Base-by-base conservation (phyloP, 1,140 invertebrate genomes). In the Bombus turneri region DNA sequence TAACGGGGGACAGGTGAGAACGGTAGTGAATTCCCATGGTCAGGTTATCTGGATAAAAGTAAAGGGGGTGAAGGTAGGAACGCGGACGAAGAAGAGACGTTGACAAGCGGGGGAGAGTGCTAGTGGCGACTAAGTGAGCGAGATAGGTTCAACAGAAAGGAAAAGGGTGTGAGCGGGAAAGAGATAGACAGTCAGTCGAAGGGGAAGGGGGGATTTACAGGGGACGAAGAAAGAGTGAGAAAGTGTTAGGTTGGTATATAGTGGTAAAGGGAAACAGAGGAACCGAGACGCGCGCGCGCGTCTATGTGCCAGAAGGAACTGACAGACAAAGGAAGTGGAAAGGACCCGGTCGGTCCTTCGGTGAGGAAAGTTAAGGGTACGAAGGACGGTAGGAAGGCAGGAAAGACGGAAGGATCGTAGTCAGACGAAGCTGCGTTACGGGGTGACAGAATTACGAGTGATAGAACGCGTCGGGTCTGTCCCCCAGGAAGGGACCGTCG, bases 401-500 rank as follows among this genome's bases (percentile, higher is more conserved):
- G 81, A 83, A 78, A 72, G 57, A 83, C 59, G 88, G 43, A 82
- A 82, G 82, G 82, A 64, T 84, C 75, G 75, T 68, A 37, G 64
- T 13, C 62, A 68, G 88, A 72, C 69, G n/a, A 81, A 69, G 62
- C 66, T 59, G 76, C 69, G 66, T 84, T 73, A 80, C 72, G 77
- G 68, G 80, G 71, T 64, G 71, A 78, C 83, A 64, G 72, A 66
- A 78, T 59, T 39, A 43, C 53, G 83, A 64, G 88, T 66, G 66
- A 81, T 68, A 73, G 71, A 81, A 88, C 87, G 85, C 85, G 87
- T 89, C 88, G 88, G 87, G 84, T 88, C 87, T 89, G 87, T 86
- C 88, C 88, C 84, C 85, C 68, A 87, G 86, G 80, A 90, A 87
- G 89, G 83, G 89, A 87, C 83, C 86, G 83, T 91, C 89, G 90